Percentiles rank a stretch among this genome's conserved stretches.
Evolutionary conservation across 2,888 invertebrate genomes (phyloP).

Genomic region (Glyphotaelius pellucidus): DNA sequence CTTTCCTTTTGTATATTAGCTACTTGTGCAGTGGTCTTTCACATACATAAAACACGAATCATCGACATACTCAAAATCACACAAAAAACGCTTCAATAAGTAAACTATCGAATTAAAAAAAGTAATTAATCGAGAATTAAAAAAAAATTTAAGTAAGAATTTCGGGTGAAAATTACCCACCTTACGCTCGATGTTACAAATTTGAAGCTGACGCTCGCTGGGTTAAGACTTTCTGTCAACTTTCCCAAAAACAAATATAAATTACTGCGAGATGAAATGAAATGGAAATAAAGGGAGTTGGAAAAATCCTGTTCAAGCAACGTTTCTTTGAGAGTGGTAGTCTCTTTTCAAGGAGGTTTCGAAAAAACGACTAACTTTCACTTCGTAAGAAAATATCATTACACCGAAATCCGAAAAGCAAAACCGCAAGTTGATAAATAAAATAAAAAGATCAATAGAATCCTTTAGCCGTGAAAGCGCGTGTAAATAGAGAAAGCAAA

Average conservation of each 20-base stretch:
- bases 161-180: no score
- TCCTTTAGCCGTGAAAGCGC: neutral
- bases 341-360: neutral
- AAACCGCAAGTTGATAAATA: neutral
- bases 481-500: neutral
- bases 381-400: neutral
- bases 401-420: neutral
- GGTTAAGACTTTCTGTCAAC: no score
- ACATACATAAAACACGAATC: no score
- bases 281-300: neutral
- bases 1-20: no score
- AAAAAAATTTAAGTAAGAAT: no score
- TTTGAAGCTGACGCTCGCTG: no score
- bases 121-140: no score
- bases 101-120: no score
- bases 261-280: neutral
- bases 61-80: no score
- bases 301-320: neutral
- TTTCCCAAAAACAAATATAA: neutral
- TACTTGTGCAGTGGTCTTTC: no score
- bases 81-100: no score
- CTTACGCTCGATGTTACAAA: no score
- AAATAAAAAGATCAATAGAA: neutral
- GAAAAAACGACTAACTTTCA: neutral
- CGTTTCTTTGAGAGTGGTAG: neutral